phyloP scores from a whole-genome alignment of 2,888 invertebrate genomes.

The Mactromeris polynyma region DNA sequence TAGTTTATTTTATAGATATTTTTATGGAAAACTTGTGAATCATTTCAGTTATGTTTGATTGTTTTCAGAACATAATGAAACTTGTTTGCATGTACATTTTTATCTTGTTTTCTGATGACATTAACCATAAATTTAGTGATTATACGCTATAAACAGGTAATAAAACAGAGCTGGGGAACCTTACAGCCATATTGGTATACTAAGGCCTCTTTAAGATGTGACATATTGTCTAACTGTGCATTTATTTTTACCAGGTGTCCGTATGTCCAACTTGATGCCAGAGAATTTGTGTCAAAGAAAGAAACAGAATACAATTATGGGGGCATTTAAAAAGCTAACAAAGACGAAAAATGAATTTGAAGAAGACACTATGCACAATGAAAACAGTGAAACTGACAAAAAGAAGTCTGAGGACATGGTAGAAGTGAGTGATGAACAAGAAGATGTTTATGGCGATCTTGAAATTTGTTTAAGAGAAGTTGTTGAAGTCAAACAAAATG shows the following conservation, averaged over 20 bases:
- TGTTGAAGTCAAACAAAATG: neutral
- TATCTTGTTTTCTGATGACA: too few relatives aligned
- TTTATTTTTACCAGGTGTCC: slow-evolving; percentile 73
- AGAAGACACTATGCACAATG: neutral
- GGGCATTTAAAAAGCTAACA: slow-evolving; percentile 70
- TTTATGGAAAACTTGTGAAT: too few relatives aligned
- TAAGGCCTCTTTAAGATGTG: too few relatives aligned
- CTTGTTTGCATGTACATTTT: too few relatives aligned
- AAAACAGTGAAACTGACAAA: neutral
- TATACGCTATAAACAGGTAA: too few relatives aligned
- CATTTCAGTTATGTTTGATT: too few relatives aligned
- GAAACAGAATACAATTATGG: slow-evolving; percentile 77
- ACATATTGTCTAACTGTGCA: neutral
- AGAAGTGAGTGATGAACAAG: neutral
- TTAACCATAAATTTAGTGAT: too few relatives aligned
- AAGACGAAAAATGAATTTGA: neutral
- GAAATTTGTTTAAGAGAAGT: neutral
- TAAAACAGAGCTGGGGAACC: too few relatives aligned
- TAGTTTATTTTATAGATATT: too few relatives aligned
- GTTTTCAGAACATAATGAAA: too few relatives aligned
- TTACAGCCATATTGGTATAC: too few relatives aligned
- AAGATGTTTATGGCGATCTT: neutral
- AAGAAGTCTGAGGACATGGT: neutral
- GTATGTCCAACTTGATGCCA: slow-evolving; percentile 77
- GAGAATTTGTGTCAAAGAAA: slow-evolving; percentile 66